Evolutionary conservation across 2,113 vertebrate genomes (phyloP).

Genomic region (Brachyhypopomus occidentalis): DNA sequence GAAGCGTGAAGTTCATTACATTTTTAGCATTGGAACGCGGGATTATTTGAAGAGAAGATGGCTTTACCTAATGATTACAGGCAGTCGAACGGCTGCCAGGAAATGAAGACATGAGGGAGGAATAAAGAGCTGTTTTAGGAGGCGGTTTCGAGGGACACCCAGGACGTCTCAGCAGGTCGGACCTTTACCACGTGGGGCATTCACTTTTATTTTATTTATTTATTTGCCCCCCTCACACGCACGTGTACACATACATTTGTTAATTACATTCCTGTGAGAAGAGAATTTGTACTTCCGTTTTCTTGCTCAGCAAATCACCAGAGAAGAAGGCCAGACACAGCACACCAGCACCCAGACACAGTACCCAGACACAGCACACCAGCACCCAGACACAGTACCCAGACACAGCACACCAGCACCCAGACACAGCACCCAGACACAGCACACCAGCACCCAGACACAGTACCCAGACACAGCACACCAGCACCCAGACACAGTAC

Average conservation of each 20-base stretch:
- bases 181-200: background rate
- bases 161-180: conserved; percentile 43
- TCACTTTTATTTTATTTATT: background rate
- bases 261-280: conserved; percentile 83
- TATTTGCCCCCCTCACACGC: conserved; percentile 13
- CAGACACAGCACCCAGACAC: too few relatives aligned
- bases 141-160: conserved; percentile 50
- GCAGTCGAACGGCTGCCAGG: conserved; percentile 80
- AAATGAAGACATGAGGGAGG: conserved; percentile 64
- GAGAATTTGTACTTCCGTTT: conserved; percentile 83
- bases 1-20: conserved; percentile 99
- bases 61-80: conserved; percentile 92
- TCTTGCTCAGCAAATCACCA: conserved; percentile 69
- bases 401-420: too few relatives aligned
- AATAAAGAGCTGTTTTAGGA: conserved; percentile 66
- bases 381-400: too few relatives aligned
- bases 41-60: conserved; percentile 96
- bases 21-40: conserved; percentile 95
- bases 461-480: too few relatives aligned
- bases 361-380: too few relatives aligned
- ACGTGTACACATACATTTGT: conserved; percentile 2
- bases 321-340: too few relatives aligned
- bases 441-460: too few relatives aligned
- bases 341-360: too few relatives aligned
- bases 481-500: too few relatives aligned